Conservation (phyloP, 2,888 invertebrate species). For the Callyntrura guangdongensis region DNA sequence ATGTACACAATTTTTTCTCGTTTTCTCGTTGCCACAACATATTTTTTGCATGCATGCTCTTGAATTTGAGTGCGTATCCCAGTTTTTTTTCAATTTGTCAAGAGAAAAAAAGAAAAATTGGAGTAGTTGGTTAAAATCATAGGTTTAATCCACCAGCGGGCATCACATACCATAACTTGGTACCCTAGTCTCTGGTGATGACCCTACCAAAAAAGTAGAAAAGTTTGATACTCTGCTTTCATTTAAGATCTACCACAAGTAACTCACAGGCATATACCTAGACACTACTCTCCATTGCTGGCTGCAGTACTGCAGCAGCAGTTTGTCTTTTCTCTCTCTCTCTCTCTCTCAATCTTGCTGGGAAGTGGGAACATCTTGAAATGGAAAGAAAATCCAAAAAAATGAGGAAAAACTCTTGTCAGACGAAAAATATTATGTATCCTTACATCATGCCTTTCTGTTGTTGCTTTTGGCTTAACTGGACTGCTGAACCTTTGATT, state of each 20-base stretch:
- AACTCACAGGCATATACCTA: not conserved
- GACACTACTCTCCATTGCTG: not conserved
- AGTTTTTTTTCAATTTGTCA: constrained; percentile 25
- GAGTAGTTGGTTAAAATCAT: constrained; percentile 11
- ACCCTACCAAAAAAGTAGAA: no score
- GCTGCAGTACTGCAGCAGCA: constrained; percentile 22
- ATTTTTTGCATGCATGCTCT: not conserved
- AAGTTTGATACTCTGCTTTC: no score
- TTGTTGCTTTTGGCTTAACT: not conserved
- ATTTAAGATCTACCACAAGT: not conserved
- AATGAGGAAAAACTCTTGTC: constrained; percentile 19
- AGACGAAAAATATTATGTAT: constrained; percentile 16
- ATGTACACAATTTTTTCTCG: not conserved
- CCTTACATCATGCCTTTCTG: constrained; percentile 1
- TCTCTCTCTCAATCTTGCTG: constrained; percentile 23
- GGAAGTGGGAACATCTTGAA: constrained; percentile 18
- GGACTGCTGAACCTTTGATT: constrained; percentile 35
- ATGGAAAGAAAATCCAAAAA: not conserved
- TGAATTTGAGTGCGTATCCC: not conserved
- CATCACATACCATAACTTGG: not conserved
- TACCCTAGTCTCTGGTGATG: not conserved
- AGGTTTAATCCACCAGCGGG: not conserved
- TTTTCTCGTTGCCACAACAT: not conserved
- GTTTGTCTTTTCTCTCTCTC: constrained; percentile 26
- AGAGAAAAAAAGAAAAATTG: not conserved